A percentile compares a stretch with the other conserved stretches of the same genome.
These are phyloP conservation scores for Allobates femoralis DNA, from an alignment of 2,797 vertebrate species.

Conservation along the genomic window DNA sequence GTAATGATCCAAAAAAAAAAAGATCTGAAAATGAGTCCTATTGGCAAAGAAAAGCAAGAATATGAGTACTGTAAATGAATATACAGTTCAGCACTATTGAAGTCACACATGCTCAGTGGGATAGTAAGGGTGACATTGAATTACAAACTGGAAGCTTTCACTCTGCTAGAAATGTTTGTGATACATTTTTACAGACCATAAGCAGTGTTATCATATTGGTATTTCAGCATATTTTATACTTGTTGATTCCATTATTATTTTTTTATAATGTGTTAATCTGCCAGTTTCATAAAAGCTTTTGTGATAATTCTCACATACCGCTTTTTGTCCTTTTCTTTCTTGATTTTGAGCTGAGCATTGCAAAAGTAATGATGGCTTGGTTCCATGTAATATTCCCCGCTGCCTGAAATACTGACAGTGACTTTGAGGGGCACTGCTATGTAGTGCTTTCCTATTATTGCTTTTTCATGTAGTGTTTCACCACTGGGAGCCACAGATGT, in stretches of 20 bases:
- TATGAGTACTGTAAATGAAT: constrained; percentile 68
- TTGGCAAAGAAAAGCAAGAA: constrained; percentile 73
- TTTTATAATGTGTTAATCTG: constrained; percentile 70
- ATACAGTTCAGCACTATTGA: constrained; percentile 66
- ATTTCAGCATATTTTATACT: constrained; percentile 72
- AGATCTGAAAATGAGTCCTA: constrained; percentile 74
- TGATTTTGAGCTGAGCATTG: constrained; percentile 55
- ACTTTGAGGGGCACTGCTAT: constrained; percentile 59
- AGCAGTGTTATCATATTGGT: constrained; percentile 78
- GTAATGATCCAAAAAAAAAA: constrained; percentile 79
- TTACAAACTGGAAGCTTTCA: constrained; percentile 71
- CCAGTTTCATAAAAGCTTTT: constrained; percentile 69
- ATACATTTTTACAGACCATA: constrained; percentile 71
- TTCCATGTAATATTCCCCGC: constrained; percentile 51
- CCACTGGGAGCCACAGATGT: constrained; percentile 55
- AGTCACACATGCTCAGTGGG: constrained; percentile 71
- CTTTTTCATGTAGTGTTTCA: constrained; percentile 61
- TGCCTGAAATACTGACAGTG: constrained; percentile 61
- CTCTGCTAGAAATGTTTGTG: constrained; percentile 72
- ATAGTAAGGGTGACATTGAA: constrained; percentile 57
- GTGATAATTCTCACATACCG: constrained; percentile 69
- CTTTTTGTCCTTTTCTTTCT: constrained; percentile 58
- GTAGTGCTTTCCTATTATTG: constrained; percentile 61
- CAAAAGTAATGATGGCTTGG: constrained; percentile 54
- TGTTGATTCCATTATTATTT: constrained; percentile 72